These are phyloP conservation scores for Orthonyx spaldingii DNA, from an alignment of 2,113 vertebrate genomes.

Conservation along the genomic window DNA sequence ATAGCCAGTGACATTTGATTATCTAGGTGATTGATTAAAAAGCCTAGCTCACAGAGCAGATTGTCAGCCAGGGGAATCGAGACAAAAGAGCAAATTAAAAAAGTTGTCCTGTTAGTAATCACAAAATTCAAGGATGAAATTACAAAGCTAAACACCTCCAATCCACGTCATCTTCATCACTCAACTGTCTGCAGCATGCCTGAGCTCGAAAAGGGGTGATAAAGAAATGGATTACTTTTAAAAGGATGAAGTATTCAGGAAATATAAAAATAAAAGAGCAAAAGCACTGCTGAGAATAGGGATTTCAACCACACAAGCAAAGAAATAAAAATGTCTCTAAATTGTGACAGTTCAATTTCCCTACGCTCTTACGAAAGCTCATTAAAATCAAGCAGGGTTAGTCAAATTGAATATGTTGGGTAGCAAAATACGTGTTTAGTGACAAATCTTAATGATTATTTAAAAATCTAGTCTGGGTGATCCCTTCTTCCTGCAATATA, in stretches of 20 bases:
- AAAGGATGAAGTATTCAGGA: constrained; percentile 76
- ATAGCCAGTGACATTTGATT: constrained; percentile 99
- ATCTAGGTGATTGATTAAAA: constrained; percentile 99
- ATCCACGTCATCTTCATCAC: constrained; percentile 77
- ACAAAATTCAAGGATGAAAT: constrained; percentile 99
- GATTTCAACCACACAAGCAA: constrained; percentile 37
- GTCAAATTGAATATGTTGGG: neutral
- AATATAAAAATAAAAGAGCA: constrained; percentile 20
- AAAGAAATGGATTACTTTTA: constrained; percentile 77
- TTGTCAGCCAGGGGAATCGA: constrained; percentile 94
- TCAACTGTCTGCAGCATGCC: constrained; percentile 64
- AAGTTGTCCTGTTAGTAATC: constrained; percentile 99
- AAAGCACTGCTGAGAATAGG: constrained; percentile 56
- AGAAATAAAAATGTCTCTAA: constrained; percentile 42
- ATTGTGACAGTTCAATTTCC: constrained; percentile 38
- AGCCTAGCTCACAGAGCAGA: constrained; percentile 91
- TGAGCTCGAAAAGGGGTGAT: constrained; percentile 33
- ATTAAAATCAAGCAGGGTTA: constrained; percentile 15
- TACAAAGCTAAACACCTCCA: constrained; percentile 90
- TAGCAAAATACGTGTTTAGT: neutral
- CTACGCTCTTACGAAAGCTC: neutral
- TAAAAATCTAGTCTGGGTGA: neutral
- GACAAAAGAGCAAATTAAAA: constrained; percentile 99
- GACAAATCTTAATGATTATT: neutral
- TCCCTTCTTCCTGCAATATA: neutral